A percentile compares a stretch with the other conserved stretches of the same genome.
These are phyloP conservation scores for Rapana venosa DNA, from an alignment of 2,888 invertebrate species.

Conservation along the genomic window DNA sequence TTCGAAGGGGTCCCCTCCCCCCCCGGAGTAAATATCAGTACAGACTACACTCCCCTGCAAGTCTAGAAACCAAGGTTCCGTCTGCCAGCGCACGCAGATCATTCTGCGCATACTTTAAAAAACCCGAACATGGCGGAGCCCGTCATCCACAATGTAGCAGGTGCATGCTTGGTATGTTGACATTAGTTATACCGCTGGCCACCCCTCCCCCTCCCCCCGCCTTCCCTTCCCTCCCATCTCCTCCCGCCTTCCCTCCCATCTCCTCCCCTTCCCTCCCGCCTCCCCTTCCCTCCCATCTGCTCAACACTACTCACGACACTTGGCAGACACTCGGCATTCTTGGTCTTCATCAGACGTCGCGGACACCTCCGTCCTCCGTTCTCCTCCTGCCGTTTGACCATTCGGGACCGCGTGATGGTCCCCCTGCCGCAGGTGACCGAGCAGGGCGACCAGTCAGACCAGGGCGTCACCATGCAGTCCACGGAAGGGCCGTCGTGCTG, in stretches of 20 bases:
- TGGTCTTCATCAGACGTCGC: conserved; percentile 66
- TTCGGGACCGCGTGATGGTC: conserved; percentile 58
- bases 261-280: neutral
- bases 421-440: conserved; percentile 72
- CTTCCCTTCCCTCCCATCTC: too few relatives aligned
- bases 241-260: neutral
- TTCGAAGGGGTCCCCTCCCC: too few relatives aligned
- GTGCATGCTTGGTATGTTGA: too few relatives aligned
- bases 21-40: too few relatives aligned
- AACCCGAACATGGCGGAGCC: too few relatives aligned
- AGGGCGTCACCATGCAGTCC: conserved; percentile 73
- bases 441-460: conserved; percentile 74
- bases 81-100: too few relatives aligned
- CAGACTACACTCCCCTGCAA: too few relatives aligned
- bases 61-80: too few relatives aligned
- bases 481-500: conserved; percentile 52
- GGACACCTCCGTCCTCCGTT: conserved; percentile 75
- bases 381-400: conserved; percentile 67
- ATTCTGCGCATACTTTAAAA: too few relatives aligned
- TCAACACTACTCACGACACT: conserved; percentile 68
- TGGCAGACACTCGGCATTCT: conserved; percentile 63
- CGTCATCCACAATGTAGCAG: too few relatives aligned
- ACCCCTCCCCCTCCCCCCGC: too few relatives aligned
- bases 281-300: neutral
- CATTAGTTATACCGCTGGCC: too few relatives aligned